These are phyloP conservation scores for Cassiopea xamachana DNA, from an alignment of 30 jellyfish, hydroid and myxozoan genomes.

Conservation along the genomic window DNA sequence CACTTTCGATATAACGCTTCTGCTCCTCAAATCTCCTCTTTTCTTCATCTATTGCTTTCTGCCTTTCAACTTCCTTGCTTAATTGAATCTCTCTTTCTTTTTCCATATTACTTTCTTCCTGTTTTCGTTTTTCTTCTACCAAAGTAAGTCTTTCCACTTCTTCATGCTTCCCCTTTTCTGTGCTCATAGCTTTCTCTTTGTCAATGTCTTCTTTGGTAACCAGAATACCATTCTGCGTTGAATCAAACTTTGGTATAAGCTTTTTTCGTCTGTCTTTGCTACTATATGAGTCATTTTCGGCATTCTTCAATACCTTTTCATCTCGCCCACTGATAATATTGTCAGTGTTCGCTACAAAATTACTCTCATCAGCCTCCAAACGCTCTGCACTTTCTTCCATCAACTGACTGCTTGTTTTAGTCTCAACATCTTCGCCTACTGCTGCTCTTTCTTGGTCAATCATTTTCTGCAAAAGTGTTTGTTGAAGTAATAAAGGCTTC, in stretches of 20 bases:
- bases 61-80: background rate
- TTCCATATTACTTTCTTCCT: background rate
- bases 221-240: conserved; percentile 16
- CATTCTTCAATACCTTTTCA: background rate
- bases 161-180: background rate
- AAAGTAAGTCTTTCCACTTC: background rate
- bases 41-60: background rate
- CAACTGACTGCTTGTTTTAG: background rate
- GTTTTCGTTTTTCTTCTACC: conserved; percentile 1
- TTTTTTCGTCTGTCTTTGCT: conserved; percentile 3
- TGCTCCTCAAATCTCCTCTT: conserved; percentile 2
- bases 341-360: background rate
- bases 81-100: background rate
- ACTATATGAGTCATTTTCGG: background rate
- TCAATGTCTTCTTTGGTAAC: background rate
- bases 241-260: conserved; percentile 3
- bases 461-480: conserved; percentile 48
- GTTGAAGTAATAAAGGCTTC: conserved; percentile 52
- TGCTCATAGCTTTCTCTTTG: background rate
- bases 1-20: background rate
- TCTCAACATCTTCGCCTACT: background rate
- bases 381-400: background rate
- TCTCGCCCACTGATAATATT: background rate
- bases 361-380: background rate
- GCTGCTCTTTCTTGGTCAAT: conserved; percentile 19